Base-by-base conservation (phyloP, 2,797 vertebrate species). In the Acipenser ruthenus region DNA sequence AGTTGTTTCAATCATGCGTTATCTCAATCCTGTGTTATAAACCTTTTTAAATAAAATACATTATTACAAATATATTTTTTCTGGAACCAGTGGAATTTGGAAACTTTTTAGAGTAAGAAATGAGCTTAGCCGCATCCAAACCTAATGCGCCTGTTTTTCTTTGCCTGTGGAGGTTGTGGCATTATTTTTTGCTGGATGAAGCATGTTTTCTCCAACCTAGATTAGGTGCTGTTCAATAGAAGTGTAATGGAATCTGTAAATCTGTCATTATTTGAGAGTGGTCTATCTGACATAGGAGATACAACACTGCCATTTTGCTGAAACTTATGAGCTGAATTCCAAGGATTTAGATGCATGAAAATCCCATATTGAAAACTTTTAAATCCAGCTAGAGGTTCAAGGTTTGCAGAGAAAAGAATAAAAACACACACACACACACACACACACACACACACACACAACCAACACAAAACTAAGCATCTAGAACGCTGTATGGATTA, bases 161-260 rank as follows among this genome's bases (percentile, higher is more conserved):
- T 75, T 82, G 76, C 65, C 74, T 77, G 75, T 73, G 79, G 77
- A 71, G 7, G 49, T 72, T 78, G 73, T 67, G 64, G 70, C 63
- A 74, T 70, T 76, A 79, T 87, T 86, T 88, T 62, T 1, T 71
- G 71, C 79, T 86, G 79, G 67, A 69, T 76, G 67, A 78, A 84
- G 85, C 83, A 78, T 74, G 76, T 77, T 84, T 82, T 78, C 70
- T 37, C 72, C 76, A 61, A 72, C 73, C 68, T 73, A 79, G 80
- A 82, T 84, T 79, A 85, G 88, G 78, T 81, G 72, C 75, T 80
- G 79, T 78, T 87, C 86, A 83, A 86, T 83, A 84, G 74, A 82
- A 76, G 69, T 72, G 78, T 87, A 90, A 90, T 84, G 82, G 83
- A 87, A 87, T 77, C 82, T 84, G 78, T 89, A 88, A 89, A 91